Evolutionary conservation across 2,888 invertebrate species (phyloP).

Genomic region (Amblyteles armatorius): DNA sequence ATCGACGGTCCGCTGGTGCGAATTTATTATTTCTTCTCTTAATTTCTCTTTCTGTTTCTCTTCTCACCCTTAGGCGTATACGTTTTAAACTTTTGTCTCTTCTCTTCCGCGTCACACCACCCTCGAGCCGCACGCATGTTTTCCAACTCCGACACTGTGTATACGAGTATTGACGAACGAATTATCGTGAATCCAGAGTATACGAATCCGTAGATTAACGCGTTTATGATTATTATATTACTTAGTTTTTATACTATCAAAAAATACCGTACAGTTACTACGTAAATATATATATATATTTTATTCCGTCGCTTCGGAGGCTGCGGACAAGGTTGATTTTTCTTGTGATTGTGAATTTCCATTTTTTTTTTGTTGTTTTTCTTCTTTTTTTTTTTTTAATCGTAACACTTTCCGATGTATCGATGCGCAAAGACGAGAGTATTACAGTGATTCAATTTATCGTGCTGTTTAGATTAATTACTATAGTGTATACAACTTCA

Average conservation of each 20-base stretch:
- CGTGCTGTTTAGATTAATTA: constrained; percentile 44
- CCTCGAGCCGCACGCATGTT: neutral
- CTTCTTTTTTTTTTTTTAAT: neutral
- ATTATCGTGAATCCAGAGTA: constrained; percentile 54
- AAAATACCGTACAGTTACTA: constrained; percentile 2
- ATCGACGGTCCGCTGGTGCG: constrained; percentile 54
- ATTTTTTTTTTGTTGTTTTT: neutral
- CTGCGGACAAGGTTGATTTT: constrained; percentile 30
- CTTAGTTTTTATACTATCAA: constrained; percentile 24
- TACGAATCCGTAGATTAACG: constrained; percentile 48
- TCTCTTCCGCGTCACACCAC: neutral
- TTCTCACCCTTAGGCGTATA: neutral
- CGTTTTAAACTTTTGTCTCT: neutral
- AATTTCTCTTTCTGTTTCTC: constrained; percentile 13
- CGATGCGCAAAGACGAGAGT: constrained; percentile 44
- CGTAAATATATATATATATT: constrained; percentile 7
- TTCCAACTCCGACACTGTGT: constrained; percentile 16
- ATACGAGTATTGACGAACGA: constrained; percentile 57
- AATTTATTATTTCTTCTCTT: constrained; percentile 43
- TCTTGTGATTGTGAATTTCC: constrained; percentile 30
- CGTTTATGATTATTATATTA: constrained; percentile 30
- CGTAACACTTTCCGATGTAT: constrained; percentile 37
- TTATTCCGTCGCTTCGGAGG: neutral
- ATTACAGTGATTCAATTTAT: constrained; percentile 55
- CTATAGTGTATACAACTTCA: constrained; percentile 11